A percentile compares a stretch with the other conserved stretches of the same genome.
Evolutionary conservation across 2,888 invertebrate genomes (phyloP).

Genomic region (Lepetodrilus schrolli): DNA sequence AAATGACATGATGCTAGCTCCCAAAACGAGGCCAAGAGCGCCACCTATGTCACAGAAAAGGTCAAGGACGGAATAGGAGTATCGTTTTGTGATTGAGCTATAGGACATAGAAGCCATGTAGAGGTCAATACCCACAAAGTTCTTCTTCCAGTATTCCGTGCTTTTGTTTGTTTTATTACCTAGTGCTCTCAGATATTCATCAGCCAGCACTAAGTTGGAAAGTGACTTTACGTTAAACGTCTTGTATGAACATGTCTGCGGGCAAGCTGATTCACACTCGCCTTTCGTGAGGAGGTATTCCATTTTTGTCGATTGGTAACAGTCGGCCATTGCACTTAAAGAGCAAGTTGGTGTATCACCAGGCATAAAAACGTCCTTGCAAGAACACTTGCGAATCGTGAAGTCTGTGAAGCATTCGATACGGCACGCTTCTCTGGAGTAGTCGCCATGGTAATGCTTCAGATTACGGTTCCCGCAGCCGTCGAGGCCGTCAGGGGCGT

Average conservation of each 20-base stretch:
- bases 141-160: slow-evolving; percentile 30
- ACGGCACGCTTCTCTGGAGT: slow-evolving; percentile 32
- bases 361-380: slow-evolving; percentile 28
- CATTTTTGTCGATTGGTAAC: slow-evolving; percentile 2
- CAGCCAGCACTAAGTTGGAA: slow-evolving; percentile 24
- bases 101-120: slow-evolving; percentile 35
- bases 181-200: slow-evolving; percentile 13
- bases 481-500: not conserved
- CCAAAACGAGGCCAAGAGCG: slow-evolving; percentile 48
- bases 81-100: slow-evolving; percentile 31
- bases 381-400: slow-evolving; percentile 23
- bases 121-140: slow-evolving; percentile 34
- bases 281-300: not conserved
- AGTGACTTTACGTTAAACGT: slow-evolving; percentile 12
- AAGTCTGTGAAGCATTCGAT: slow-evolving; percentile 32
- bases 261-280: slow-evolving; percentile 30
- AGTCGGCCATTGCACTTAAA: slow-evolving; percentile 4
- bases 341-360: slow-evolving; percentile 25
- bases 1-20: slow-evolving; percentile 48
- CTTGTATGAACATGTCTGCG: slow-evolving; percentile 31
- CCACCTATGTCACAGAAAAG: slow-evolving; percentile 50
- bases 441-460: slow-evolving; percentile 21
- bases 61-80: slow-evolving; percentile 29
- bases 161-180: not conserved
- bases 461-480: slow-evolving; percentile 29